Base-by-base conservation (phyloP, 2,113 vertebrate genomes). In the Pterocles gutturalis region DNA sequence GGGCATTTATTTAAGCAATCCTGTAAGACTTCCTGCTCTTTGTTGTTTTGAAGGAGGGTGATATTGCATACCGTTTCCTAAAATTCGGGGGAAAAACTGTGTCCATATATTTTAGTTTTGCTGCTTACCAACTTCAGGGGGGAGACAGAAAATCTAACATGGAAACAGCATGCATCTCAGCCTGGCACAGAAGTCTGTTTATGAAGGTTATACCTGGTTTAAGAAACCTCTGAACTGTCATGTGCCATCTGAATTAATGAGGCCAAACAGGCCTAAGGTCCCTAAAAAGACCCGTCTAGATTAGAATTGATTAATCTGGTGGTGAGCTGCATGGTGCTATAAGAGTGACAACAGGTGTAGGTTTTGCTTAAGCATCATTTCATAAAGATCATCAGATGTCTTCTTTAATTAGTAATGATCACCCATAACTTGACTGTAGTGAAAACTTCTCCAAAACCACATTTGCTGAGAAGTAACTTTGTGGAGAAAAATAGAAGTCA, bases 171-270 rank as follows among this genome's bases (percentile, higher is more conserved):
- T 95, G 82, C 88, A 93, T 96, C 96, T 95, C 76, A 83, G 22
- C 12, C 43, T 94, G 91, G 62, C 55, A 78, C 54, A 92, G 21
- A 48, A 96, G 33, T 55, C 89, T 97, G 93, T 96, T 98, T 98
- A 94, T 96, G 94, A 89, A 97, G 91, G 92, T 94, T 96, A 96
- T 78, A 81, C 36, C 51, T 97, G 91, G 94, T 93, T 96, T 97
- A 96, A 96, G 96, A 90, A 97, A 96, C 96, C 97, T 98, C 96
- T 97, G 97, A 98, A 97, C 97, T 98, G 97, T 98, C 97, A 98
- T 85, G 57, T 97, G 97, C 67, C 55, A 48, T 96, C 91, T 96
- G 97, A 98, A 98, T 98, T 98, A 98, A 98, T 98, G 96, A 98
- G 90, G 90, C 92, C 93, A 76, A 94, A 81, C 73, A 96, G 96